A percentile compares a stretch with the other conserved stretches of the same genome.
These are phyloP conservation scores for Daboia siamensis DNA, from an alignment of 2,113 vertebrate genomes.

Conservation along the genomic window DNA sequence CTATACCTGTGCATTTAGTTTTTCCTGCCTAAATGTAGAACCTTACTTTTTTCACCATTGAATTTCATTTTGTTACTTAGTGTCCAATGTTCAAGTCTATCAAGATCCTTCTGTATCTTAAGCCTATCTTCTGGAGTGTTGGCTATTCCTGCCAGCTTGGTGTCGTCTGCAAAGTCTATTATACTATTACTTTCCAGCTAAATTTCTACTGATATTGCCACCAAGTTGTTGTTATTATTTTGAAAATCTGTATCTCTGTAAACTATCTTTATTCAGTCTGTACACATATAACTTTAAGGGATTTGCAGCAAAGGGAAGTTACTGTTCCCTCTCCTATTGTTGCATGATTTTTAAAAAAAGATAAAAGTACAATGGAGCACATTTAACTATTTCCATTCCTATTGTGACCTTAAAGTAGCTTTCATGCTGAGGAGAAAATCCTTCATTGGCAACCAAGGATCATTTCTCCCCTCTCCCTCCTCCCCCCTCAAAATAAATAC, in stretches of 20 bases:
- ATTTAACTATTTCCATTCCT: neutral
- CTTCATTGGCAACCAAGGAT: neutral
- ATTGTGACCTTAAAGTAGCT: too few relatives aligned
- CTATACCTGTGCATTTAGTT: too few relatives aligned
- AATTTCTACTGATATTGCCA: neutral
- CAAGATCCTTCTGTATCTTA: too few relatives aligned
- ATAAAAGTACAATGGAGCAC: neutral
- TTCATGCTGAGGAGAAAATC: neutral
- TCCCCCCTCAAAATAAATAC: neutral
- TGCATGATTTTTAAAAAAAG: neutral
- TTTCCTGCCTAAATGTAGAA: too few relatives aligned
- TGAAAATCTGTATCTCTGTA: neutral
- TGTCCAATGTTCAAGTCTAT: too few relatives aligned
- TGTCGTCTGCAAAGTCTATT: neutral
- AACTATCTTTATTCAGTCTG: slow-evolving; percentile 9
- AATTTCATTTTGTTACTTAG: too few relatives aligned
- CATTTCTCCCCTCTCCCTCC: neutral
- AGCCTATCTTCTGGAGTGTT: too few relatives aligned
- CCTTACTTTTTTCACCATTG: too few relatives aligned
- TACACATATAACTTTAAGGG: neutral
- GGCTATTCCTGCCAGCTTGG: too few relatives aligned
- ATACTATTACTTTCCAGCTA: neutral
- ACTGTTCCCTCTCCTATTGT: neutral
- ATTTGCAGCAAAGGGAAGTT: neutral
- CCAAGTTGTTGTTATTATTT: neutral